Evolutionary conservation across 2,888 invertebrate genomes (phyloP).

Genomic region (Pilophorus perplexus): DNA sequence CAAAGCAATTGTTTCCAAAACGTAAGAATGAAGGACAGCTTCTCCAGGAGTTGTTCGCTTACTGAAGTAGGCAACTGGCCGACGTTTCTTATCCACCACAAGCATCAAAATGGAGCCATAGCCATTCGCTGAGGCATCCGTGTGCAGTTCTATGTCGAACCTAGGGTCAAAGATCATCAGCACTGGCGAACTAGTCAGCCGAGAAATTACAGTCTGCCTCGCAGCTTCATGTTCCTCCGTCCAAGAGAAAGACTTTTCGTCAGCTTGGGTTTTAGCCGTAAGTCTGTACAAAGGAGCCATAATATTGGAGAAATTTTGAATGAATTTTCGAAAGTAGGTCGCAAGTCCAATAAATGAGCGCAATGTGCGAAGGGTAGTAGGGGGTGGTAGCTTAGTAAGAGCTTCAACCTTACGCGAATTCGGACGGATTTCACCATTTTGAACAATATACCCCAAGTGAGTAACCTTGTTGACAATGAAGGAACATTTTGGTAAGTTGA

Average conservation of each 20-base stretch:
- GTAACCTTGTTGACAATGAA: neutral
- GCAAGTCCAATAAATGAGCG: conserved; percentile 3
- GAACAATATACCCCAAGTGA: neutral
- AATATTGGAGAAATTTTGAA: conserved; percentile 6
- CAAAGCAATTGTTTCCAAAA: neutral
- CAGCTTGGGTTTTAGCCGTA: neutral
- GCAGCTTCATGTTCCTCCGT: conserved; percentile 4
- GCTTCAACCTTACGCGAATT: conserved; percentile 1
- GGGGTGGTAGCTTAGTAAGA: neutral
- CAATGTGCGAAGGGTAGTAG: neutral
- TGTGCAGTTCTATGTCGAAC: conserved; percentile 12
- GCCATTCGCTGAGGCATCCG: conserved; percentile 4
- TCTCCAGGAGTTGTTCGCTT: conserved; percentile 8
- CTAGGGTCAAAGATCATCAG: conserved; percentile 27
- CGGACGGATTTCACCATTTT: conserved; percentile 3
- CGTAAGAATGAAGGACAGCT: conserved; percentile 10
- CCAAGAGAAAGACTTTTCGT: neutral
- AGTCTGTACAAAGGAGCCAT: conserved; percentile 17
- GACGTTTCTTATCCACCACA: conserved; percentile 3
- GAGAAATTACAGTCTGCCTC: conserved; percentile 7
- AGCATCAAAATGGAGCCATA: conserved; percentile 7
- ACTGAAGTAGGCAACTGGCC: conserved; percentile 26
- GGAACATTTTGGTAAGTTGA: neutral
- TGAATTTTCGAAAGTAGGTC: conserved; percentile 19
- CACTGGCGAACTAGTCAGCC: conserved; percentile 1